Conservation (phyloP, 2,797 vertebrate genomes). For the Manis pentadactyla region DNA sequence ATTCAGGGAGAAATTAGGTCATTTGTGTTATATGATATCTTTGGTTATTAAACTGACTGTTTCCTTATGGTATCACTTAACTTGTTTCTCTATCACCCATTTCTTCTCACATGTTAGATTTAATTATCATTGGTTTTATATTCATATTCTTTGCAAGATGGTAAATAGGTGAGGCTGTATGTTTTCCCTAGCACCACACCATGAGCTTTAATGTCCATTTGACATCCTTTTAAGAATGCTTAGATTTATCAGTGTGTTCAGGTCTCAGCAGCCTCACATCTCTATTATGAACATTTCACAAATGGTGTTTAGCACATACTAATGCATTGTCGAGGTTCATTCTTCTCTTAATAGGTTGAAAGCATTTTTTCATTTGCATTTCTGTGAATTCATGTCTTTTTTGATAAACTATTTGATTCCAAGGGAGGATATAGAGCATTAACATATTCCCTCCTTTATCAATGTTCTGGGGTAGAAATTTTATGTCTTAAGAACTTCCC, state of each 20-base stretch:
- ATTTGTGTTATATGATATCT: not conserved
- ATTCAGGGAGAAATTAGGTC: not conserved
- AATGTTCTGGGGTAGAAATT: not conserved
- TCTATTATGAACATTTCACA: not conserved
- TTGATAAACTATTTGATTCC: not conserved
- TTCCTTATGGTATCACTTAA: not conserved
- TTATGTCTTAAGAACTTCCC: not conserved
- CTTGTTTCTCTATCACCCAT: not conserved
- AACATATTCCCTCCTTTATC: not conserved
- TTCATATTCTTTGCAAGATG: not conserved
- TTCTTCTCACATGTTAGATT: not conserved
- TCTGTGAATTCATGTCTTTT: not conserved
- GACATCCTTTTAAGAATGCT: not conserved
- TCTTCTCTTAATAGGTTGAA: not conserved
- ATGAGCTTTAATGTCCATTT: not conserved
- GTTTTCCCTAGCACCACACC: not conserved
- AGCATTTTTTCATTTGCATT: not conserved
- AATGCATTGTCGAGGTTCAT: not conserved
- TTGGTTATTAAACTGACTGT: not conserved
- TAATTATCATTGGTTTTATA: not conserved
- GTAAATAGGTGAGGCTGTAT: not conserved
- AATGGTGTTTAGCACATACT: not conserved
- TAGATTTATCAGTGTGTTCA: not conserved
- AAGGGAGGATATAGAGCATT: not conserved
- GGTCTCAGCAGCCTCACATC: not conserved